Evolutionary conservation across 37 sponge, comb jelly and placozoan genomes (phyloP).

Genomic region (Bolinopsis microptera): DNA sequence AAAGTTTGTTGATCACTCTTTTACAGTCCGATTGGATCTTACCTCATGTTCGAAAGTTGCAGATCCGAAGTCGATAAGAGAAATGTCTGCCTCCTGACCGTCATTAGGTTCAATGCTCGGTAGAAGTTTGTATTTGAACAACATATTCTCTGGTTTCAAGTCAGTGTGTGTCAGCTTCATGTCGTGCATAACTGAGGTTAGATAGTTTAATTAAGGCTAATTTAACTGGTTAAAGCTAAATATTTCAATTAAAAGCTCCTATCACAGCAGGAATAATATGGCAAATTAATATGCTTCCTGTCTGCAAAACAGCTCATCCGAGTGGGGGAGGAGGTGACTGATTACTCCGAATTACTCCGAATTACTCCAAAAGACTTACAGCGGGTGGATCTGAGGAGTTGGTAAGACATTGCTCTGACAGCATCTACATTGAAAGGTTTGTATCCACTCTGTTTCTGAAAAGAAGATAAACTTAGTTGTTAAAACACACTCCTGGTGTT

Average conservation of each 20-base stretch:
- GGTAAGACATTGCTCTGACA: slow-evolving; percentile 86
- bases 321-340: too few species aligned
- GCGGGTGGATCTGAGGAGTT: slow-evolving; percentile 86
- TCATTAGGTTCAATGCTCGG: slow-evolving; percentile 71
- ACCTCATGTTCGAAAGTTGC: slow-evolving; percentile 95
- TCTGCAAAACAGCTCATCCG: too few species aligned
- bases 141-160: slow-evolving; percentile 98
- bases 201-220: background rate
- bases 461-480: background rate
- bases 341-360: too few species aligned
- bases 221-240: too few species aligned
- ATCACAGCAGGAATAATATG: background rate
- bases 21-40: too few species aligned
- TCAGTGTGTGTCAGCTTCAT: slow-evolving; percentile 93
- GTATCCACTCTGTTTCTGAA: slow-evolving; percentile 85
- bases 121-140: slow-evolving; percentile 76
- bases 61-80: slow-evolving; percentile 97
- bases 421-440: slow-evolving; percentile 86
- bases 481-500: background rate
- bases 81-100: slow-evolving; percentile 68
- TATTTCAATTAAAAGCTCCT: too few species aligned
- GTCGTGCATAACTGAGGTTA: slow-evolving; percentile 75
- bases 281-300: too few species aligned
- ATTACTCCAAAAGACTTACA: too few species aligned
- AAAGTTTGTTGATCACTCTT: too few species aligned